A percentile compares a stretch with the other conserved stretches of the same genome.
Evolutionary conservation across 2,797 vertebrate species (phyloP).

Genomic region (Pangasius mekongensis): DNA sequence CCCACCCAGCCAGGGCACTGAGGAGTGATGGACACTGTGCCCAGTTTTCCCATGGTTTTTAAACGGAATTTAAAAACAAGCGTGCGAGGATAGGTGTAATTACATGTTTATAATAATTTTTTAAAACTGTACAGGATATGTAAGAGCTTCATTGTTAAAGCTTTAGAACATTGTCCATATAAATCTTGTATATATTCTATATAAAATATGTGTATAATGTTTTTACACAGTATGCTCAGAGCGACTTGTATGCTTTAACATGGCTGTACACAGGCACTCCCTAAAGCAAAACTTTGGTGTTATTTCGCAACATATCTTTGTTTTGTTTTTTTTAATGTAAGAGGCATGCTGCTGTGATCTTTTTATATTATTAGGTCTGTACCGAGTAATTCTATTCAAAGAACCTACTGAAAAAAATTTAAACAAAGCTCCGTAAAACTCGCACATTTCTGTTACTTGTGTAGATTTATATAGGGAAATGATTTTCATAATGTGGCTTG

Average conservation of each 20-base stretch:
- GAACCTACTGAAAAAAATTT: constrained; percentile 1
- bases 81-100: constrained; percentile 32
- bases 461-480: neutral
- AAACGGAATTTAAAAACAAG: constrained; percentile 9
- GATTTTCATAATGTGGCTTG: constrained; percentile 13
- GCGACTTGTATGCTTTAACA: constrained; percentile 58
- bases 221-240: constrained; percentile 64
- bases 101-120: constrained; percentile 53
- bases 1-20: constrained; percentile 75
- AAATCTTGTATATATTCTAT: constrained; percentile 73
- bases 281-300: constrained; percentile 28
- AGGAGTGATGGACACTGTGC: constrained; percentile 70
- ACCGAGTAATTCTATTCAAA: constrained; percentile 5
- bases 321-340: constrained; percentile 6
- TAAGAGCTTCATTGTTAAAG: constrained; percentile 60
- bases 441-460: constrained; percentile 2
- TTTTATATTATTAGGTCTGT: constrained; percentile 31
- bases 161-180: constrained; percentile 64
- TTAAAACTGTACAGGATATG: constrained; percentile 50
- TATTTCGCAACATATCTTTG: constrained; percentile 31
- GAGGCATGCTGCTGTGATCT: constrained; percentile 40
- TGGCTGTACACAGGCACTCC: constrained; percentile 67
- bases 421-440: neutral
- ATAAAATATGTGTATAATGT: constrained; percentile 68
- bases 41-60: constrained; percentile 9